Base-by-base conservation (phyloP, 2,888 invertebrate genomes). In the Euspilapteryx auroguttella region DNA sequence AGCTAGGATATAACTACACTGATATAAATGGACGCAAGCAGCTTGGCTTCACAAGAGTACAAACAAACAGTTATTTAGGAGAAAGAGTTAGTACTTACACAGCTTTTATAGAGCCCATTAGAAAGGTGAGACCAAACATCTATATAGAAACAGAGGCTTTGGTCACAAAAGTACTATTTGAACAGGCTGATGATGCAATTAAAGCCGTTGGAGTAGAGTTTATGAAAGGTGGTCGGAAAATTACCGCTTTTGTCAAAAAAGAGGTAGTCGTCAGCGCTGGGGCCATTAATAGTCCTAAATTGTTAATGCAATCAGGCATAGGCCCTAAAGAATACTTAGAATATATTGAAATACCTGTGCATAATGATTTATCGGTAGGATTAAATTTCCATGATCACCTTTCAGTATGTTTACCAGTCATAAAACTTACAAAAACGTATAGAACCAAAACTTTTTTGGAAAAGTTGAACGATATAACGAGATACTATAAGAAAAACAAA, bases 351-450 rank as follows among this genome's bases (percentile, higher is more conserved):
- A 48, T 73, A 13, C 50, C 49, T 36, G 49, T 55, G 2, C 34
- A 49, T 17, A 46, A 47, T 30, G 65, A 73, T 44, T 47, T 75
- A 27, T 66, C 73, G 1, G 69, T 75, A 0, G 75, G 75, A 12
- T 53, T 49, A 7, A 75, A 75, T 34, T 69, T 75, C 36, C 75
- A 75, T n/a, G 75, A 75, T 36, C 75, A 75, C 40, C 25, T 75
- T 12, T 61, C 69, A 2, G 61, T 75, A 1, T 75, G 75, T 37
- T 45, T 75, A 20, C 73, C 75, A 8, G 64, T 73, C 4, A 61
- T 75, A 21, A 64, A 55, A 30, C 36, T 73, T 28, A 46, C 49
- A 10, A 66, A 58, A 33, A 68, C 68, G 1, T 45, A 58, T 2
- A 75, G 69, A 3, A 50, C 43, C 6, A 46, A 46, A 0, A 64